Base-by-base conservation (phyloP, 2,797 vertebrate genomes). In the Schizothorax lantsangensis region DNA sequence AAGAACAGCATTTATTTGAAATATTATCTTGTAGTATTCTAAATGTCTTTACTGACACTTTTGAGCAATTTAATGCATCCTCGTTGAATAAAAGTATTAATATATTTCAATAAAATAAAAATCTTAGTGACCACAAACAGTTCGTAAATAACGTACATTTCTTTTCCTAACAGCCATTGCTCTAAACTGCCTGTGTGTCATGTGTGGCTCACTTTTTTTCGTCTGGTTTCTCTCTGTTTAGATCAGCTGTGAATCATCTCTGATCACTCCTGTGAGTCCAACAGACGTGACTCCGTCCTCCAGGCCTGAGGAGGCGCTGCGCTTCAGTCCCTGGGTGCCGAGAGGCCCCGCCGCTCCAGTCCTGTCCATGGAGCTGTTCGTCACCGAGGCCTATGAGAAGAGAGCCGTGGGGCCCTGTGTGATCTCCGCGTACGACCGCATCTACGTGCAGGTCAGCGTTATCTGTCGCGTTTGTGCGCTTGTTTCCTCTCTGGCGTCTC, bases 391-490 rank as follows among this genome's bases (percentile, higher is more conserved):
- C 69, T 95, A 94, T 12, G 87, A 93, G 75, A 89, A 85, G 40
- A 93, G 85, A 4, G 90, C 89, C 19, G 87, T 91, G 0, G 95
- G 96, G 14, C 96, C 95, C 3, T 96, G 95, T 3, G 91, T 96
- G 54, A 91, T 97, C 83, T 92, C 94, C 0, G 95, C 95, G 0
- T 91, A 95, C 82, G 94, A 95, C 49, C 94, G 94, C 0, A 92
- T 97, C 85, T 97, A 96, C 7, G 94, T 94, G 33, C 94, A 97
- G 96, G 97, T 97, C 81, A 33, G 79, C 17, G 17, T 43, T 68
- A 1, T 38, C 14, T 19, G 12, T 38, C 1, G 23, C 30, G 0
- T 26, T 26, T 26, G 59, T 26, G n/a, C 0, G 12, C 12, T 66
- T 30, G 6, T 30, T 6, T 66, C 14, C 62, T 33, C 62, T 33